These are phyloP conservation scores for Dufourea novaeangliae DNA, from an alignment of 1,140 invertebrate genomes.

Conservation along the genomic window DNA sequence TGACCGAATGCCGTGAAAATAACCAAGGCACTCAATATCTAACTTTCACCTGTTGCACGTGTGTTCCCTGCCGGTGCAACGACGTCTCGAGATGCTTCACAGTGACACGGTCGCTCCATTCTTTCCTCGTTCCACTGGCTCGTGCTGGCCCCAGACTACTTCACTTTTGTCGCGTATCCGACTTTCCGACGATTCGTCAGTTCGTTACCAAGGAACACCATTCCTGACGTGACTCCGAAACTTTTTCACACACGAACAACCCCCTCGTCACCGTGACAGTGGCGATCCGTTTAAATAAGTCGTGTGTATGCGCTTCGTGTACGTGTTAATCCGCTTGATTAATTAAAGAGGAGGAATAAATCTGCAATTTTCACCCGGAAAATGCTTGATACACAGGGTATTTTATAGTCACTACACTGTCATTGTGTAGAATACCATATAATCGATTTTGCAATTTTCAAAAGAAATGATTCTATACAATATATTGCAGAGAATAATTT, in stretches of 20 bases:
- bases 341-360: background rate
- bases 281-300: background rate
- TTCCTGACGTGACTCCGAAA: background rate
- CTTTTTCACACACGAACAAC: too few species aligned
- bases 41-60: slow-evolving; percentile 76
- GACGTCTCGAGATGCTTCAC: slow-evolving; percentile 46
- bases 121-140: slow-evolving; percentile 11
- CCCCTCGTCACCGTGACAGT: background rate
- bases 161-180: slow-evolving; percentile 18
- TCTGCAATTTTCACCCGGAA: background rate
- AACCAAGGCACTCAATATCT: slow-evolving; percentile 59
- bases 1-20: slow-evolving; percentile 47
- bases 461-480: too few species aligned
- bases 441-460: too few species aligned
- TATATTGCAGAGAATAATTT: too few species aligned
- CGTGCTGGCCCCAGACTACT: background rate
- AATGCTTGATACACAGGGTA: too few species aligned
- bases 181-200: background rate
- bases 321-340: background rate
- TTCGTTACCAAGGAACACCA: background rate
- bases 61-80: slow-evolving; percentile 45
- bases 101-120: slow-evolving; percentile 30
- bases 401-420: too few species aligned
- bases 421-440: too few species aligned
- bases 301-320: background rate